phyloP scores from a whole-genome alignment of 1,140 invertebrate species.

The Dendroctonus ponderosae region DNA sequence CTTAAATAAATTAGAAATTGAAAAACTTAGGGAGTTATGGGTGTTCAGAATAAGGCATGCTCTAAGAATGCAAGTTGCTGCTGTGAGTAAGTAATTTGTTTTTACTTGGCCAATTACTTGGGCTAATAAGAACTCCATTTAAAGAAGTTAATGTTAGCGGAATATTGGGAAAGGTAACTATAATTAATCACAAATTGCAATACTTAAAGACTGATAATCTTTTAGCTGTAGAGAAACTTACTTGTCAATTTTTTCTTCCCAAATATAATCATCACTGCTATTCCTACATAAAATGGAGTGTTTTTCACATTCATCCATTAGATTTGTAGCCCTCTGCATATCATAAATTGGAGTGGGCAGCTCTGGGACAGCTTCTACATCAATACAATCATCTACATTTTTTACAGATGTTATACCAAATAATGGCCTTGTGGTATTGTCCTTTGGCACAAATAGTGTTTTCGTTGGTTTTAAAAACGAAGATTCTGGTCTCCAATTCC shows the following conservation, averaged over 20 bases:
- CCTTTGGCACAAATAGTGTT: slow-evolving; percentile 53
- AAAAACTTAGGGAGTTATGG: too few species aligned
- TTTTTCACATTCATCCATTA: slow-evolving; percentile 74
- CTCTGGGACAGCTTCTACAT: slow-evolving; percentile 51
- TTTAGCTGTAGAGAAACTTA: slow-evolving; percentile 42
- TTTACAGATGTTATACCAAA: slow-evolving; percentile 15
- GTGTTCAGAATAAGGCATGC: too few species aligned
- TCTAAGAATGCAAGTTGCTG: too few species aligned
- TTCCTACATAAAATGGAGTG: slow-evolving; percentile 61
- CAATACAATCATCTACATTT: slow-evolving; percentile 51
- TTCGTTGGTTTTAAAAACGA: slow-evolving; percentile 63
- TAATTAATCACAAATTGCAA: too few species aligned
- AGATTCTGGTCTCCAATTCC: slow-evolving; percentile 68
- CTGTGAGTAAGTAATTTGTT: too few species aligned
- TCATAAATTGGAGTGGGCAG: slow-evolving; percentile 59
- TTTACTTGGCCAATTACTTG: too few species aligned
- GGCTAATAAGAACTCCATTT: too few species aligned
- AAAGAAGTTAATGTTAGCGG: too few species aligned
- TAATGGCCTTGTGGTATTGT: slow-evolving; percentile 39
- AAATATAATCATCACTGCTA: slow-evolving; percentile 63
- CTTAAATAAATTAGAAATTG: too few species aligned
- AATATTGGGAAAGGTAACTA: too few species aligned
- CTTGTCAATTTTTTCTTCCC: slow-evolving; percentile 69
- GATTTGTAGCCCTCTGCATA: slow-evolving; percentile 58
- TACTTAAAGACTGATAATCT: not conserved